Conservation (phyloP, 2,113 vertebrate species). For the Corydoras maculifer region DNA sequence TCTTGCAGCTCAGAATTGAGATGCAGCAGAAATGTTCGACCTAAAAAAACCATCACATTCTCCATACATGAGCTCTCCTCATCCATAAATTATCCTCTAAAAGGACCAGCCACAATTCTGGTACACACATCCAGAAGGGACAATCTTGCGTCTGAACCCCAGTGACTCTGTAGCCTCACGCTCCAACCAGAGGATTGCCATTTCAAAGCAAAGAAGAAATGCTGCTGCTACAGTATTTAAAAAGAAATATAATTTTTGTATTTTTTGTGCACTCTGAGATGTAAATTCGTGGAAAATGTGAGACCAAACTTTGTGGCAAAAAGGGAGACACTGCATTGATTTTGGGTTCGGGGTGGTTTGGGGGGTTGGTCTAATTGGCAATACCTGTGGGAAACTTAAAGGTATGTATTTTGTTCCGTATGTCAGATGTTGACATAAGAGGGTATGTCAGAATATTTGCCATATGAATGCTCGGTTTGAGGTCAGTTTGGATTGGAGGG, state of each 20-base stretch:
- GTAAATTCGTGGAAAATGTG: slow-evolving; percentile 59
- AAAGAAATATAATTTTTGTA: slow-evolving; percentile 71
- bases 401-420: slow-evolving; percentile 45
- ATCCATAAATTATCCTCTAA: too few relatives aligned
- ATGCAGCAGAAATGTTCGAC: slow-evolving; percentile 1
- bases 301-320: slow-evolving; percentile 69
- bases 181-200: slow-evolving; percentile 59
- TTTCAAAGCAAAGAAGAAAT: slow-evolving; percentile 53
- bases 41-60: too few relatives aligned
- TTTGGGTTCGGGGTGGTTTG: too few relatives aligned
- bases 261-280: slow-evolving; percentile 72
- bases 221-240: slow-evolving; percentile 74
- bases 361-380: too few relatives aligned
- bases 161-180: slow-evolving; percentile 55
- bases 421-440: slow-evolving; percentile 48
- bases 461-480: slow-evolving; percentile 19
- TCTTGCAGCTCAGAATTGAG: too few relatives aligned
- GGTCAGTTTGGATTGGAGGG: slow-evolving; percentile 1
- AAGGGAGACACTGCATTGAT: slow-evolving; percentile 54
- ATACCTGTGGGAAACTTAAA: slow-evolving; percentile 51
- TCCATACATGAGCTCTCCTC: too few relatives aligned
- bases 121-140: slow-evolving; percentile 52
- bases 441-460: slow-evolving; percentile 27
- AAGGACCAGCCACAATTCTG: slow-evolving; percentile 1
- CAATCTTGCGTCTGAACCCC: slow-evolving; percentile 56